Percentiles rank a stretch among this genome's conserved stretches.
Conservation (phyloP, 2,888 invertebrate species). For the Andrena trimmerana region DNA sequence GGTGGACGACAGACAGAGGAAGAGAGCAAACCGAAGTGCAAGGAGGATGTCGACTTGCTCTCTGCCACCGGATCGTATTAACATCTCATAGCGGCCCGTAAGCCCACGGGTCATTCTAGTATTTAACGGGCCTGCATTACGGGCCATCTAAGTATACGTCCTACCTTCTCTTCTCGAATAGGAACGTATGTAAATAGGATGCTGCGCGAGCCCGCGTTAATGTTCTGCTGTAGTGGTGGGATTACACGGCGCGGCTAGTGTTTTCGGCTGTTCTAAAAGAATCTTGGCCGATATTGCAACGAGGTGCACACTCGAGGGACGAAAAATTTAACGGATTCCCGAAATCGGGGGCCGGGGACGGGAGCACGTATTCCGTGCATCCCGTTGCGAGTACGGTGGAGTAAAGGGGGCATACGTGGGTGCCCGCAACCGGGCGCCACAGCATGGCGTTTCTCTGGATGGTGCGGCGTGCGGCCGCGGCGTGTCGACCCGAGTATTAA, state of each 20-base stretch:
- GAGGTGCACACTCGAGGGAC: neutral
- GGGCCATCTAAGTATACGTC: slow-evolving; percentile 64
- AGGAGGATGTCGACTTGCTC: slow-evolving; percentile 58
- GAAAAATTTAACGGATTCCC: slow-evolving; percentile 73
- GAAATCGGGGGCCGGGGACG: slow-evolving; percentile 58
- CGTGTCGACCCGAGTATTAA: slow-evolving; percentile 75
- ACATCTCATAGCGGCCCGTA: slow-evolving; percentile 78
- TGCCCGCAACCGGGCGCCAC: slow-evolving; percentile 30
- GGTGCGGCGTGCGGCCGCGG: slow-evolving; percentile 42
- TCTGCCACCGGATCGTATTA: slow-evolving; percentile 75
- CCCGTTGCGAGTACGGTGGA: slow-evolving; percentile 45
- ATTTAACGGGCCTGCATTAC: slow-evolving; percentile 80
- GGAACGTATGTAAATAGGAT: slow-evolving; percentile 60
- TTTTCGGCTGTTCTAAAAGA: slow-evolving; percentile 14
- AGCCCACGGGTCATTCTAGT: slow-evolving; percentile 79
- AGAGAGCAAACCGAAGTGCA: slow-evolving; percentile 22
- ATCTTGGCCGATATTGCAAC: neutral
- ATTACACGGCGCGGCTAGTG: slow-evolving; percentile 27
- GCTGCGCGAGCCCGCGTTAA: slow-evolving; percentile 40
- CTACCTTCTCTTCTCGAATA: slow-evolving; percentile 53
- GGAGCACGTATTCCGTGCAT: slow-evolving; percentile 50
- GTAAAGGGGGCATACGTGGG: slow-evolving; percentile 28
- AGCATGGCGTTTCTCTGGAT: slow-evolving; percentile 50
- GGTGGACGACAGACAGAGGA: neutral
- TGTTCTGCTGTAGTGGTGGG: slow-evolving; percentile 36